Evolutionary conservation across 1,140 invertebrate genomes (phyloP).

Genomic region (Macrobrachium rosenbergii): DNA sequence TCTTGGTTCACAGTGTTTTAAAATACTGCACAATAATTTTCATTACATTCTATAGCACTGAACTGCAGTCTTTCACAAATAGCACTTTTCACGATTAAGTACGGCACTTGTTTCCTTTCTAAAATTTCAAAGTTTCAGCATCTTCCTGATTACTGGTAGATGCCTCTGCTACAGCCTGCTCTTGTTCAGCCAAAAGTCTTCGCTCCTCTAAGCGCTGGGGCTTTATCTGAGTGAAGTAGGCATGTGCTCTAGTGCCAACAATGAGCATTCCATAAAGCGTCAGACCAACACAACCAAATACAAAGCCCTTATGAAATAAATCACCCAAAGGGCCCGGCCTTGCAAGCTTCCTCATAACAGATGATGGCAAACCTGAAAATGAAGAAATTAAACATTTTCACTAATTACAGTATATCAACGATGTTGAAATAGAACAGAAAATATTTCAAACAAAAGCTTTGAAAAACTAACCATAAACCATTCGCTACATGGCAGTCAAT

Average conservation of each 20-base stretch:
- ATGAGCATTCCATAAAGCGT: constrained; percentile 59
- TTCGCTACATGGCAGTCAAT: no score
- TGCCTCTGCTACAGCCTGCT: constrained; percentile 2
- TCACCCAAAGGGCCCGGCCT: constrained; percentile 40
- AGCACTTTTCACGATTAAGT: no score
- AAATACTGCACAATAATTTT: no score
- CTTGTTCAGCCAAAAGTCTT: constrained; percentile 36
- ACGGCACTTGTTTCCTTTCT: no score
- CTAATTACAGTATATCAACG: background rate
- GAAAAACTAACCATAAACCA: no score
- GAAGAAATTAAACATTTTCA: no score
- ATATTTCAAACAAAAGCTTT: no score
- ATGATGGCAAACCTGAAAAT: background rate
- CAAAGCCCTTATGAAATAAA: constrained; percentile 63
- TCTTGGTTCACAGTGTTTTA: no score
- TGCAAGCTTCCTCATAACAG: constrained; percentile 58
- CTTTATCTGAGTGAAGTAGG: constrained; percentile 51
- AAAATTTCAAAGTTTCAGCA: constrained; percentile 23
- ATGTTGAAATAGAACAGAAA: no score
- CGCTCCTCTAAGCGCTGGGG: constrained; percentile 35
- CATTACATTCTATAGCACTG: no score
- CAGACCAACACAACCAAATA: constrained; percentile 59
- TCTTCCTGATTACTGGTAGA: constrained; percentile 3
- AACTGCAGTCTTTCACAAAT: no score
- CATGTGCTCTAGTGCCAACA: constrained; percentile 46